These are phyloP conservation scores for Meloidogyne floridensis DNA, from an alignment of 1,140 invertebrate genomes.

Conservation along the genomic window DNA sequence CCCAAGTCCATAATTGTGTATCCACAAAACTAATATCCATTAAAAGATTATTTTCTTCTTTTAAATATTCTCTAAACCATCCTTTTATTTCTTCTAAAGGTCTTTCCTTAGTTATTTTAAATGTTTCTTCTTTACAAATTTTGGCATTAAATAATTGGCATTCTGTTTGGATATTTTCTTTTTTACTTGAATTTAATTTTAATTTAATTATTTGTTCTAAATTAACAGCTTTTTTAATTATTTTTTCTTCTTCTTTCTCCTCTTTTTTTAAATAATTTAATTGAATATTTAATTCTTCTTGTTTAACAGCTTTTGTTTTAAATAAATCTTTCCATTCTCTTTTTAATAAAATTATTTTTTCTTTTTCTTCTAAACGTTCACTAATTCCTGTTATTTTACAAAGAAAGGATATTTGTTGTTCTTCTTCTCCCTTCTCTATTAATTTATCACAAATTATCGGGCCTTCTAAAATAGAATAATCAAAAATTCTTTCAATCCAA, in stretches of 20 bases:
- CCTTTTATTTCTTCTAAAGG: background rate
- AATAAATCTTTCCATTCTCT: constrained; percentile 8
- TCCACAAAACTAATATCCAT: constrained; percentile 7
- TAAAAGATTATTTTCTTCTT: background rate
- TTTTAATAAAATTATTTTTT: constrained; percentile 10
- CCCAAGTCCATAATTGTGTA: constrained; percentile 11
- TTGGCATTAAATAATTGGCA: background rate
- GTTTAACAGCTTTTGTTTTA: background rate
- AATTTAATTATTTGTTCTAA: background rate
- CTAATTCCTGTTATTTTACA: constrained; percentile 1
- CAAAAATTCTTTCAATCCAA: constrained; percentile 3
- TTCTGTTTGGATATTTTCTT: constrained; percentile 5
- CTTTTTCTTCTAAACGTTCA: background rate
- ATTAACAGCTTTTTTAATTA: background rate
- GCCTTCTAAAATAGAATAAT: background rate
- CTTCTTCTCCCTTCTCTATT: background rate
- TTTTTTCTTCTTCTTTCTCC: background rate
- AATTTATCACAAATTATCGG: background rate
- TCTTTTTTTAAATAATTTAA: background rate
- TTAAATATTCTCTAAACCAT: constrained; percentile 7
- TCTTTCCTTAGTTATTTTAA: constrained; percentile 4
- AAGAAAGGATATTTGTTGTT: background rate
- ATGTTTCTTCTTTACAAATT: background rate
- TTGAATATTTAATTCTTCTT: background rate
- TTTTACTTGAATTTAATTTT: background rate